Evolutionary conservation across 30 jellyfish, hydroid and myxozoan genomes (phyloP), one percentile per base, ranked within the genome.

Genomic region (Nemopilema nomurai): DNA sequence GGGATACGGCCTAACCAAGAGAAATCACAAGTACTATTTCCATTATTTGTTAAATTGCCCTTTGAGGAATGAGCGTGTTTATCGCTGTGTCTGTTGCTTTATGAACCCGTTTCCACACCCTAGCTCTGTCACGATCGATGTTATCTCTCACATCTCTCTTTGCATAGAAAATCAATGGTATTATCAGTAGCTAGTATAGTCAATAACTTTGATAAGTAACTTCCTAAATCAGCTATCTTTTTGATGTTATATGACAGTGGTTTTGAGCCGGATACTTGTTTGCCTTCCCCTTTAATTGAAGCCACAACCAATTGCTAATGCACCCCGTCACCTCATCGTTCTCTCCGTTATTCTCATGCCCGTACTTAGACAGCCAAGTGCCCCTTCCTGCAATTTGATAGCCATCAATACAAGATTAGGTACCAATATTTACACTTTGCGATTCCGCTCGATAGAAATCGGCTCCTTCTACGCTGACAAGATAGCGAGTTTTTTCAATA

Each of bases 371-470:
- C 30, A 67, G 24, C 30, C 33, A 18, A 20, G 1, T 51, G 53
- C 86, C 31, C 67, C 75, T 76, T 52, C 86, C 86, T 25, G 62
- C 30, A 62, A 76, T 76, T 76, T 76, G 86, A 76, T 76, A 21
- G 57, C 26, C 62, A 76, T 53, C 26, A 21, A 76, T 74, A 76
- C 51, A 76, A 76, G 27, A 25, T 21, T 49, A 7, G 51, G 51
- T 18, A 18, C 33, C 86, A 76, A 76, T 76, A 76, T 76, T 76
- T 76, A 76, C 65, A 51, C 86, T 50, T 76, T 49, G 74, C 28
- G 1, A 53, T 63, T 51, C 86, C 86, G 74, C 63, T 0, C 20
- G 26, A 23, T 76, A 49, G 77, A 76, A 76, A 76, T 76, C 86
- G 86, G 86, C 64, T 23, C 33, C 49, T 20, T 67, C 18, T 67